Base-by-base conservation (phyloP, 2,888 invertebrate species). In the Tethea ocularis region DNA sequence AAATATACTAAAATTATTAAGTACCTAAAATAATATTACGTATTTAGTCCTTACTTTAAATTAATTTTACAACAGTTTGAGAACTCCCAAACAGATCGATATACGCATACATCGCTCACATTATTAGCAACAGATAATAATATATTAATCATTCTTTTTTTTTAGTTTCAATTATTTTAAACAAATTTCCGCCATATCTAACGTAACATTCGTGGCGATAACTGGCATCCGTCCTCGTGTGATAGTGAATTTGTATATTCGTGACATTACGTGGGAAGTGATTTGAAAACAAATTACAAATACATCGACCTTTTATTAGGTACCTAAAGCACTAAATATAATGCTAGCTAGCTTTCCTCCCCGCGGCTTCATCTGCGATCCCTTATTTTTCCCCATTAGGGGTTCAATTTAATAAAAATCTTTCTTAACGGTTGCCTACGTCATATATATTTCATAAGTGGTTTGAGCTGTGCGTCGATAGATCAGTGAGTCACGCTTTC, bases 151-250 rank as follows among this genome's bases (percentile, higher is more conserved):
- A 74, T 69, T 73, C 62, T 61, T 66, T 68, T 63, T 69, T 72
- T 69, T 64, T 0, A n/a, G n/a, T n/a, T 2, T 51, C 56, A 57
- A 58, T 63, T 61, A 63, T 64, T 63, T 69, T 67, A 62, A 64
- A 63, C 57, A 61, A 61, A 69, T 75, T 77, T 75, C 67, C 62
- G 67, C 65, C 81, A 78, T 78, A 84, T 82, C 78, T 78, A 76
- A 81, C 71, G 67, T 65, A 75, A 62, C 78, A 58, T 65, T 71
- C 69, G 67, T 5, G 17, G 61, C 61, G 79, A 76, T 78, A 77
- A 68, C 73, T 70, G 75, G 83, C 78, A 77, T 82, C 78, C 83
- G 83, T 58, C 63, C 56, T 60, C 56, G 55, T 59, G 71, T 71
- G 81, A 77, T 76, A 74, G 77, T 75, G 72, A 56, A 61, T 61